Base-by-base conservation (phyloP, 2,113 vertebrate genomes). In the Oncorhynchus keta region DNA sequence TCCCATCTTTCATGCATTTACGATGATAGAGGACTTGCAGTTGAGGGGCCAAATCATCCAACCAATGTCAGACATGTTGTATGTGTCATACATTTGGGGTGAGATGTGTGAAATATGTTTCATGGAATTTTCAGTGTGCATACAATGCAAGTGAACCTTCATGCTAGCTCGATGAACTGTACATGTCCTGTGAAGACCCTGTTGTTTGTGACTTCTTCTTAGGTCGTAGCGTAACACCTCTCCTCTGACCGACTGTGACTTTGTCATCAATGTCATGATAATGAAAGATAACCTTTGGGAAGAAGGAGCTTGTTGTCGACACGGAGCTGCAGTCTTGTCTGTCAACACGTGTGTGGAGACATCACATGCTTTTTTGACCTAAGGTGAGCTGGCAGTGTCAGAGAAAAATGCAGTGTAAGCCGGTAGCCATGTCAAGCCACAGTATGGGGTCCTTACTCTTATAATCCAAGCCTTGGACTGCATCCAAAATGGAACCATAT, bases 391-490 rank as follows among this genome's bases (percentile, higher is more conserved):
- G 74, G 80, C 80, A 85, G 89, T 90, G 91, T 91, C 88, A 89
- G 86, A 91, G 59, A 62, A 91, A 67, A 92, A 87, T 91, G 91
- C 90, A 91, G 78, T 82, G 91, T 92, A 91, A 90, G 91, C 91
- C 87, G 88, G 83, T 86, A 73, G 88, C 87, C 87, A 87, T 90
- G 91, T 92, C 91, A 92, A 57, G 78, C 72, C 91, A 45, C 91
- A 90, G 91, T 87, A 89, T 90, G 91, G 86, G 91, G 91, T 90
- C 91, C 84, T 84, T 89, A 91, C 39, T 84, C 85, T 87, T 86
- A 82, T 74, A 86, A 75, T 73, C 84, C 90, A 85, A 90, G 90
- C 91, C 90, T 75, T 57, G 16, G 8, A 2, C 1, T 45, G 39
- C 8, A 45, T 45, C 39, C 39, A 11, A 45, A 45, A 45, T 45